Percentiles rank a stretch among this genome's conserved stretches.
Conservation (phyloP, 1,140 invertebrate genomes). For the Drosophila nasuta region DNA sequence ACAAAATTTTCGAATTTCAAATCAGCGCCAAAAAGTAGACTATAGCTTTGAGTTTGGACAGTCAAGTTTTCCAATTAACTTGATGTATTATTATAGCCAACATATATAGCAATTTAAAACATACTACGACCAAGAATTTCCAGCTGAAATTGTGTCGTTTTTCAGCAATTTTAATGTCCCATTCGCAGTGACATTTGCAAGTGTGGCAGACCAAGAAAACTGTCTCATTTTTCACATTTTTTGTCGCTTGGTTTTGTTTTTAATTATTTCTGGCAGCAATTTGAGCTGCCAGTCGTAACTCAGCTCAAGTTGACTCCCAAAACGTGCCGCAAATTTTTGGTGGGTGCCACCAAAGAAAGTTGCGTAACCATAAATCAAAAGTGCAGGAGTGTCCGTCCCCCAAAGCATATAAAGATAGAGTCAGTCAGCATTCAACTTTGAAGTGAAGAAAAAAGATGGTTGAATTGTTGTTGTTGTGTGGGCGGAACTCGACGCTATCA, state of each 20-base stretch:
- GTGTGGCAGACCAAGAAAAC: constrained; percentile 15
- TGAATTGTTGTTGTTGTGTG: not conserved
- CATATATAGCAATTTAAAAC: not conserved
- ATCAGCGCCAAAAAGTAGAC: not conserved
- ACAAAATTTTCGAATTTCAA: no score
- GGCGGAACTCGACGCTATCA: not conserved
- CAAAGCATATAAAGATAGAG: constrained; percentile 25
- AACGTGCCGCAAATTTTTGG: not conserved
- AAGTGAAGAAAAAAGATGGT: constrained; percentile 28
- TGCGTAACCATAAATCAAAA: constrained; percentile 74
- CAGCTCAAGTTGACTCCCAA: constrained; percentile 18
- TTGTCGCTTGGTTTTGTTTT: constrained; percentile 26
- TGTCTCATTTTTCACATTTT: constrained; percentile 54
- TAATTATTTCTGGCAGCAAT: constrained; percentile 43
- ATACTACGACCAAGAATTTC: not conserved
- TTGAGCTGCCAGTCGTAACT: constrained; percentile 34
- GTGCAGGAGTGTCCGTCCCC: constrained; percentile 55
- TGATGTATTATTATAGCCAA: not conserved
- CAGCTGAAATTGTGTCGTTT: not conserved
- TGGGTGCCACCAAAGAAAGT: constrained; percentile 30
- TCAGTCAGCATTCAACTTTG: constrained; percentile 62
- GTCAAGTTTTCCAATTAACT: not conserved
- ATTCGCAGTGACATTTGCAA: constrained; percentile 11
- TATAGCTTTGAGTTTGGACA: not conserved
- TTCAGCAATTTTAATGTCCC: constrained; percentile 11